Evolutionary conservation across 2,888 invertebrate species (phyloP), one percentile per base, ranked within the genome.

Genomic region (Drosophila testacea): DNA sequence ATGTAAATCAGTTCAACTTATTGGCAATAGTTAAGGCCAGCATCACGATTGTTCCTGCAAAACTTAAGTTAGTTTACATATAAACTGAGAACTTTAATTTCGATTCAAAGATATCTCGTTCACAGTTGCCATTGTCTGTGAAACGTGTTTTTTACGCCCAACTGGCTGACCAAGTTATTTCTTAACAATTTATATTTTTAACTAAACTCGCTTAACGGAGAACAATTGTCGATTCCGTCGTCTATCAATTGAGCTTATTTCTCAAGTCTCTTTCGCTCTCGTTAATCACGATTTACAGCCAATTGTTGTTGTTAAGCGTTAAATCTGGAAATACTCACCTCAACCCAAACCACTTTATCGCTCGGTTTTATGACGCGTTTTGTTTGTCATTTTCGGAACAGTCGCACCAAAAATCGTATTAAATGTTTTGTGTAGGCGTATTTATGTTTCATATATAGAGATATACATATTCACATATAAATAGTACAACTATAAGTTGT

Each of bases 101-200:
- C 41, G 55, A 44, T 52, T 32, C 38, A 10, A 39, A 39, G 52
- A 59, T 57, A 71, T 66, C 70, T 85, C 52, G 83, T 68, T 59
- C 73, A 78, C 62, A 83, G 54, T 72, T 52, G 69, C 68, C 72
- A 81, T 81, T 83, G 83, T 83, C 47, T 70, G 77, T 39, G 61
- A 80, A 83, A 83, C 83, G 68, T 78, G 83, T 83, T 83, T 79
- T 79, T 63, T 73, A 84, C 82, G 82, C 85, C 80, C 79, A 79
- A 66, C 56, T 75, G 42, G 54, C 52, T 70, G 55, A 51, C 65
- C 77, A 77, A 69, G 71, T 62, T 70, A 46, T 51, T 60, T 47
- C 32, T 36, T 28, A 51, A 48, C 38, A 22, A 28, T 16, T 55
- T 54, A 6, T 46, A 32, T 62, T 68, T 73, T 56, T 28, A 56